Percentiles rank a stretch among this genome's conserved stretches.
Conservation (phyloP, 2,797 vertebrate species). For the Myotis vivesi region DNA sequence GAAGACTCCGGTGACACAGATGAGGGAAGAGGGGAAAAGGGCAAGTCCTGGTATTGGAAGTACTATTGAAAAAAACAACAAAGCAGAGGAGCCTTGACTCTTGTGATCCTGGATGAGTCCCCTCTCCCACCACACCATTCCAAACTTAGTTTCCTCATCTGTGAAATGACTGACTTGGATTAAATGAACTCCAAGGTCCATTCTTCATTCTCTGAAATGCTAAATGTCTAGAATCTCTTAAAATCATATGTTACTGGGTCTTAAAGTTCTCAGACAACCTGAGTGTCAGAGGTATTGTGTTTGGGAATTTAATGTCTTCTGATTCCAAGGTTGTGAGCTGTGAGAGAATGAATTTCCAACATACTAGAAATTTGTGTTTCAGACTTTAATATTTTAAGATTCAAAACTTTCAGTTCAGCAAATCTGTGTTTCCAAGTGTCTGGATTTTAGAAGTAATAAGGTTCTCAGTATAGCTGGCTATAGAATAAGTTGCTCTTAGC, state of each 20-base stretch:
- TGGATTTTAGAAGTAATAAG: neutral
- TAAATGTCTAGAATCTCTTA: neutral
- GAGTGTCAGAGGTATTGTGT: neutral
- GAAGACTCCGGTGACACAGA: neutral
- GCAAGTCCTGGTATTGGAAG: neutral
- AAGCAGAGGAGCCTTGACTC: neutral
- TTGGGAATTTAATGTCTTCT: neutral
- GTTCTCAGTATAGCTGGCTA: neutral
- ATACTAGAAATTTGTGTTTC: neutral
- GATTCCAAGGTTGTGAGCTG: neutral
- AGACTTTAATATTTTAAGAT: neutral
- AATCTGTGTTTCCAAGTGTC: neutral
- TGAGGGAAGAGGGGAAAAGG: neutral
- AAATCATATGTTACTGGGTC: neutral
- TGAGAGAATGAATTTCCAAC: neutral
- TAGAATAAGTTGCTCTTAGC: neutral
- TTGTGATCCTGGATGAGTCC: neutral
- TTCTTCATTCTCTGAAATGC: neutral
- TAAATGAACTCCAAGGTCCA: neutral
- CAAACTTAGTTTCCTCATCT: neutral
- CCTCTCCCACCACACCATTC: neutral
- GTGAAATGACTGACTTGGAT: neutral
- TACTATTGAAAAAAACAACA: neutral
- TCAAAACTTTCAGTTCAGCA: neutral
- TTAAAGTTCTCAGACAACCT: neutral